These are phyloP conservation scores for Triplophysa bombifrons DNA, from an alignment of 2,797 vertebrate genomes.

Conservation along the genomic window DNA sequence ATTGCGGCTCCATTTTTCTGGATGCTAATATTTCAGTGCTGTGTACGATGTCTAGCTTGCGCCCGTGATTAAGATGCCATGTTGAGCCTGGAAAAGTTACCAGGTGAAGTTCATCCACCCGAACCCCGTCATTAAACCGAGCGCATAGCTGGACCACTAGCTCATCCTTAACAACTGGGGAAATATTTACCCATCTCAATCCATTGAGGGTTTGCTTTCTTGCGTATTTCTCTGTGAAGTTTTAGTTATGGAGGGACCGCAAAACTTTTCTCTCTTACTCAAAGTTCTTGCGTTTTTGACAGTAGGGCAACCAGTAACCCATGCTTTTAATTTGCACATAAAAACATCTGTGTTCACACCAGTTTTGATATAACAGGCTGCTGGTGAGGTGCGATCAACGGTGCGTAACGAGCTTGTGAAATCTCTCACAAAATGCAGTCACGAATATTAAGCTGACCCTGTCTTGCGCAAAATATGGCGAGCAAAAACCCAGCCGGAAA, in stretches of 20 bases:
- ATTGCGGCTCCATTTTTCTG: constrained; percentile 54
- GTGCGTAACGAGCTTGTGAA: constrained; percentile 38
- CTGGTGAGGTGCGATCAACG: constrained; percentile 20
- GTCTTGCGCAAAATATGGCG: constrained; percentile 8
- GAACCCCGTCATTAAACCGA: constrained; percentile 60
- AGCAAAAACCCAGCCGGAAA: not conserved
- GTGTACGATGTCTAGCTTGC: constrained; percentile 48
- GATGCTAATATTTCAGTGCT: constrained; percentile 53
- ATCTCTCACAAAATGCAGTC: constrained; percentile 28
- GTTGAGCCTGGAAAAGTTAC: constrained; percentile 79
- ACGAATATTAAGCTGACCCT: not conserved
- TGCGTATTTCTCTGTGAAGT: constrained; percentile 20
- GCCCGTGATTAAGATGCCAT: constrained; percentile 50
- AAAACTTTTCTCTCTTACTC: constrained; percentile 29
- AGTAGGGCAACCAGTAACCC: constrained; percentile 29
- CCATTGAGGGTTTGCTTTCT: constrained; percentile 65
- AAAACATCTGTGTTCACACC: constrained; percentile 46
- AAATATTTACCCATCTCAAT: constrained; percentile 86
- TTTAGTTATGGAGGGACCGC: constrained; percentile 3
- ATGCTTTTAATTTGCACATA: constrained; percentile 33
- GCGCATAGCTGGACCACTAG: constrained; percentile 74
- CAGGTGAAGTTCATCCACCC: constrained; percentile 51
- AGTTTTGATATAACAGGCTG: constrained; percentile 27
- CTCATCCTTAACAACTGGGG: constrained; percentile 90
- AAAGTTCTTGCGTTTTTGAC: constrained; percentile 15